Percentiles rank a stretch among this genome's conserved stretches.
Evolutionary conservation across 1,140 invertebrate genomes (phyloP).

Genomic region (Ptiloglossa arizonensis): DNA sequence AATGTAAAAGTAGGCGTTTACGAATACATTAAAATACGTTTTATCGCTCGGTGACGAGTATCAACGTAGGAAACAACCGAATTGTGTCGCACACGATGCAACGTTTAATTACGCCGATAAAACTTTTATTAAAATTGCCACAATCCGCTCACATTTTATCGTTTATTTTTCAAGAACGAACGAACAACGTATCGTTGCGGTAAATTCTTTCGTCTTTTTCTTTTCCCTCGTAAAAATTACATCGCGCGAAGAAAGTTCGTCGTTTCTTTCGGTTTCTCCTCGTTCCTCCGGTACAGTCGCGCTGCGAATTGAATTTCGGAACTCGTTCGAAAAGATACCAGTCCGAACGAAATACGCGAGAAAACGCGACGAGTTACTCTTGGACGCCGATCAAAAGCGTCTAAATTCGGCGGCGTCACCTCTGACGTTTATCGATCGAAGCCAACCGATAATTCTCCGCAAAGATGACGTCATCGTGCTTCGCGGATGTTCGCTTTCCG

Average conservation of each 20-base stretch:
- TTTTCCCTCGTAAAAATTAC: too few species aligned
- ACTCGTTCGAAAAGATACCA: background rate
- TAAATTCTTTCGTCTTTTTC: too few species aligned
- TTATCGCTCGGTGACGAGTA: background rate
- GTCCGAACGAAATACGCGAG: too few species aligned
- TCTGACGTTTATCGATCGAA: background rate
- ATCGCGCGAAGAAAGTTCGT: too few species aligned
- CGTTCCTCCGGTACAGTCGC: too few species aligned
- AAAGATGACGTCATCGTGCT: background rate
- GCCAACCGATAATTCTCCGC: slow-evolving; percentile 10
- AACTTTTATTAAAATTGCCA: background rate
- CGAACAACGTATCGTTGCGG: too few species aligned
- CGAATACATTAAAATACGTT: too few species aligned
- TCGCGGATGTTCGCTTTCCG: background rate
- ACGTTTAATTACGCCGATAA: background rate
- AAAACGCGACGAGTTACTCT: background rate
- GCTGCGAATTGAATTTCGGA: background rate
- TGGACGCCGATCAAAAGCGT: slow-evolving; percentile 22
- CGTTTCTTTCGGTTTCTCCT: too few species aligned
- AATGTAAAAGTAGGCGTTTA: too few species aligned
- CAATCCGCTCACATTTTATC: background rate
- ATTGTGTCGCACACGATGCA: background rate
- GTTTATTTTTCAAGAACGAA: too few species aligned
- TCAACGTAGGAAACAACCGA: background rate
- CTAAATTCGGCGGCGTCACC: slow-evolving; percentile 23